Base-by-base conservation (phyloP, 2,113 vertebrate species). In the Larimichthys polyactis region DNA sequence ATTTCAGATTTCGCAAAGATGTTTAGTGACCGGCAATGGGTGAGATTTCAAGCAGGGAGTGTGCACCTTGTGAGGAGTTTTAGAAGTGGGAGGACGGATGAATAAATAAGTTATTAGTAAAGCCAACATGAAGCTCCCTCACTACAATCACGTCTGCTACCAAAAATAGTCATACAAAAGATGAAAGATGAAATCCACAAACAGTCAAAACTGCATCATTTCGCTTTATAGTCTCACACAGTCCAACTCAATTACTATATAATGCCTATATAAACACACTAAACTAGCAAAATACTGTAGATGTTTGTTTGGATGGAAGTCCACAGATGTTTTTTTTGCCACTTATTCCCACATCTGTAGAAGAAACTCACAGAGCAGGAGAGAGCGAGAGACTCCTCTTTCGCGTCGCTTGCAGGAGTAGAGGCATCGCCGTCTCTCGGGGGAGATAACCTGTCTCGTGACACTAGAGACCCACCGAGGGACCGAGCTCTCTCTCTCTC, bases 91-190 rank as follows among this genome's bases (percentile, higher is more conserved):
- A 59, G 77, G 48, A 58, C 20, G 48, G n/a, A 52, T 58, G 67
- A 83, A 72, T 63, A 58, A 66, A 69, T 32, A 19, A 78, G 49
- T 75, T 51, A 71, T 82, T 65, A 69, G 58, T 55, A 49, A 82
- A 83, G 75, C 52, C 78, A 86, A 16, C 11, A n/a, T 49, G 51
- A 36, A 59, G 22, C 19, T 69, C 66, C 49, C 24, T 63, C 63
- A 4, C 19, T 32, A 36, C 51, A 52, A 16, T 67, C 36, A 60
- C 46, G 19, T 49, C 44, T 46, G 6, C 24, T 54, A 55, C 78
- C 51, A 24, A 72, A 69, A 78, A 79, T 40, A 54, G 12, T 17
- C 17, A 22, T 1, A 27, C 16, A 52, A 75, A 75, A 5, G 11
- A 75, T 40, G 24, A 32, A 1, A 32, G 27, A 66, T 67, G 15